phyloP scores from a whole-genome alignment of 2,113 vertebrate species.

The Saguinus imperator region DNA sequence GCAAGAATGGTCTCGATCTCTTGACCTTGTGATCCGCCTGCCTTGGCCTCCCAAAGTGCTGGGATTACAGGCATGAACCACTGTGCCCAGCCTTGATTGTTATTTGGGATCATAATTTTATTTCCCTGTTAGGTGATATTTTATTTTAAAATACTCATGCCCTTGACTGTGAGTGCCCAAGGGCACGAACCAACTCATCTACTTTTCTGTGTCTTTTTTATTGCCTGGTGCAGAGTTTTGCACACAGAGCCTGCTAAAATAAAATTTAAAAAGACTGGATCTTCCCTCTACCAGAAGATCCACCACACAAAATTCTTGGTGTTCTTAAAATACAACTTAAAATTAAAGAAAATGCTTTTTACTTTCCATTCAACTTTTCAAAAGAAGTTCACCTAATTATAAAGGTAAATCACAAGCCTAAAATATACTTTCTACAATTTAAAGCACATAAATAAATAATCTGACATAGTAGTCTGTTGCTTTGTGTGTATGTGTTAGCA shows the following conservation, averaged over 20 bases:
- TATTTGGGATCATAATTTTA: background rate
- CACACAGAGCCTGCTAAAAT: background rate
- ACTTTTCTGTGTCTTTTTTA: background rate
- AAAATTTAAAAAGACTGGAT: background rate
- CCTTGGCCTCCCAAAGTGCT: too few relatives aligned
- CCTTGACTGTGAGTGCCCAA: background rate
- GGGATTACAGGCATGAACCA: too few relatives aligned
- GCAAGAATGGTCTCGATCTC: too few relatives aligned
- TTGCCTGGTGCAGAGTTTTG: background rate
- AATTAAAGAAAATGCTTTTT: background rate
- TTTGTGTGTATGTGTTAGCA: background rate
- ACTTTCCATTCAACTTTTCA: background rate
- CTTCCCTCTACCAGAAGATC: background rate
- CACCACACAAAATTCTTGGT: background rate
- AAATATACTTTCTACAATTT: background rate
- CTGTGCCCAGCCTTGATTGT: background rate
- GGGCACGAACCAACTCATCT: background rate
- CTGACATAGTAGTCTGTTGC: background rate
- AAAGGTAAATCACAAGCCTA: background rate
- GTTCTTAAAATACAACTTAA: slow-evolving; percentile 27
- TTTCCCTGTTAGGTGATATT: background rate
- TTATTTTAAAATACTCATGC: background rate
- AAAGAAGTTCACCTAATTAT: background rate
- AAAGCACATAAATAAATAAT: background rate
- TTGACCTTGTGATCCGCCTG: too few relatives aligned